Evolutionary conservation across 2,113 vertebrate genomes (phyloP).

Genomic region (Crocuta crocuta): DNA sequence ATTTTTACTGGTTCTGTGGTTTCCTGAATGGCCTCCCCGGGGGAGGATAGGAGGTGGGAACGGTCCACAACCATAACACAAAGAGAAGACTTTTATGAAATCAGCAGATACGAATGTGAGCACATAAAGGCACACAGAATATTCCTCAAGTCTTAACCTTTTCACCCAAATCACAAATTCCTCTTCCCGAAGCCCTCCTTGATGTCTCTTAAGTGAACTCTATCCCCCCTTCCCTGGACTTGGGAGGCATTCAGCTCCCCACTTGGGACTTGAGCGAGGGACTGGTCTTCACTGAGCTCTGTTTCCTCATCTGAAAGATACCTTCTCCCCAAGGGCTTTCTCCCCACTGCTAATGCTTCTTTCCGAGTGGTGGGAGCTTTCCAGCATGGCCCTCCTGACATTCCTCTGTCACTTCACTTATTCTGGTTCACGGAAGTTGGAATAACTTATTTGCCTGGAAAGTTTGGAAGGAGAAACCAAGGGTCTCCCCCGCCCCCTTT

Average conservation of each 20-base stretch:
- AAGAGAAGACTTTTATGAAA: background rate
- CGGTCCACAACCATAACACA: background rate
- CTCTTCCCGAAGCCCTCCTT: background rate
- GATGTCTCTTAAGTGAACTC: background rate
- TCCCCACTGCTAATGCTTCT: background rate
- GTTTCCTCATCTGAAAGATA: background rate
- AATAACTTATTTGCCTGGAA: background rate
- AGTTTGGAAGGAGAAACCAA: background rate
- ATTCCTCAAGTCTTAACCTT: background rate
- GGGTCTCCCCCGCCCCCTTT: background rate
- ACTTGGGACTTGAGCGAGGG: background rate
- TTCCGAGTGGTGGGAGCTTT: background rate
- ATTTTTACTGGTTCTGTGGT: background rate
- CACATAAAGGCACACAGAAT: background rate
- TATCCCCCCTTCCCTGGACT: background rate
- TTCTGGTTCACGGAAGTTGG: background rate
- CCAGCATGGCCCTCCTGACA: background rate
- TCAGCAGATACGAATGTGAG: background rate
- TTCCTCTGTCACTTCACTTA: background rate
- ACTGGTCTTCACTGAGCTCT: background rate
- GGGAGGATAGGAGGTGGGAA: background rate
- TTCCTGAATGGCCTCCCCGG: background rate
- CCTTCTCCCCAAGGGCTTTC: background rate
- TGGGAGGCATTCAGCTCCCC: background rate
- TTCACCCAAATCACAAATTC: background rate